These are phyloP conservation scores for Schizopygopsis malacanthus DNA, from an alignment of 2,797 vertebrate species.

Conservation along the genomic window DNA sequence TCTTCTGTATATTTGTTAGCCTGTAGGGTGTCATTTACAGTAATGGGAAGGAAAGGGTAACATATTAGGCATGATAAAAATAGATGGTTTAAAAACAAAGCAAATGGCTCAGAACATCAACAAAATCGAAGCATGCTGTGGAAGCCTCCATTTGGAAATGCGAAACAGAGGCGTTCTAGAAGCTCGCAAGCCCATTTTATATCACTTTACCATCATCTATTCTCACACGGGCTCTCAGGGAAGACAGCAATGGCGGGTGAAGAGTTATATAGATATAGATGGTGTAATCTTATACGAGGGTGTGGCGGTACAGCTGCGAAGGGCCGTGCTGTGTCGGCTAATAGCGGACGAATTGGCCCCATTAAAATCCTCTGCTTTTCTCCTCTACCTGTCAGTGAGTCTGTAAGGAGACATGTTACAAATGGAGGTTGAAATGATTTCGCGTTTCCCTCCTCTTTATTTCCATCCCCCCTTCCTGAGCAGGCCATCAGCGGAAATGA, in stretches of 20 bases:
- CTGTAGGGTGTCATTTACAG: conserved; percentile 54
- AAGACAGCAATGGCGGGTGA: conserved; percentile 22
- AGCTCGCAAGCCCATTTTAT: conserved; percentile 11
- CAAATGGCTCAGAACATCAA: conserved; percentile 44
- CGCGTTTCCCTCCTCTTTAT: conserved; percentile 35
- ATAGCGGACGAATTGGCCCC: conserved; percentile 48
- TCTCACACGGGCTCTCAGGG: conserved; percentile 25
- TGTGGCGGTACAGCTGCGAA: conserved; percentile 9
- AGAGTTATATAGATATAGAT: conserved; percentile 38
- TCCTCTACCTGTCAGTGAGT: conserved; percentile 45
- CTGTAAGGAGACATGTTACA: conserved; percentile 50
- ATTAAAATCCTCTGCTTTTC: conserved; percentile 54
- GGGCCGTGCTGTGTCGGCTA: conserved; percentile 38
- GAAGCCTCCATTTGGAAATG: conserved; percentile 29
- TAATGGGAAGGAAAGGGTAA: conserved; percentile 49
- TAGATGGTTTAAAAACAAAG: conserved; percentile 46
- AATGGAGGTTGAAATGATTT: conserved; percentile 53
- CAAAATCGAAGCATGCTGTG: conserved; percentile 31
- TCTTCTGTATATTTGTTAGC: conserved; percentile 40
- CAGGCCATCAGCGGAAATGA: conserved; percentile 56
- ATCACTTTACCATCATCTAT: conserved; percentile 37
- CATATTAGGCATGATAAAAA: conserved; percentile 51
- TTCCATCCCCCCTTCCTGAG: conserved; percentile 44
- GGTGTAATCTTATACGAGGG: conserved; percentile 48
- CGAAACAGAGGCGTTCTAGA: conserved; percentile 4